Evolutionary conservation across 2,797 vertebrate genomes (phyloP).

Genomic region (Cossypha heuglini): DNA sequence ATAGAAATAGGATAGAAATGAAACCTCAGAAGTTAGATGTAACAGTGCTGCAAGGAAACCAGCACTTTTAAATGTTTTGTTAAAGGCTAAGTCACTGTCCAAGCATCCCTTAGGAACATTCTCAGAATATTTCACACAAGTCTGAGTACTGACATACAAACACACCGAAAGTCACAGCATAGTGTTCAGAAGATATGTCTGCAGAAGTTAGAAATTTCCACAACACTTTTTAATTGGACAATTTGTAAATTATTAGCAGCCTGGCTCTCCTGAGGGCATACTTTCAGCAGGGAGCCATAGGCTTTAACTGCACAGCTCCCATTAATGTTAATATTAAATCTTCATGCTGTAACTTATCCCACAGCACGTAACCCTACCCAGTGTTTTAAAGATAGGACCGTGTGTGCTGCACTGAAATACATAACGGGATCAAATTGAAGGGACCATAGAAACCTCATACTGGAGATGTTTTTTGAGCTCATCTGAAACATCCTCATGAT

Average conservation of each 20-base stretch:
- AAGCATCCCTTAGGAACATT: neutral
- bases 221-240: neutral
- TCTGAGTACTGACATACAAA: neutral
- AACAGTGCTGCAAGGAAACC: neutral
- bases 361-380: constrained; percentile 16
- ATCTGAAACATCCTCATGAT: neutral
- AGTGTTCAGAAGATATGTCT: neutral
- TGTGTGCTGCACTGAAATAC: constrained; percentile 11
- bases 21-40: neutral
- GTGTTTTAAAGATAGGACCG: constrained; percentile 48
- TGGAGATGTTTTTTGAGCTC: neutral
- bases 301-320: neutral
- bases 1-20: neutral
- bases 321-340: constrained; percentile 26
- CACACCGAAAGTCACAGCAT: neutral
- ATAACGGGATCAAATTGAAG: neutral
- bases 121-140: neutral
- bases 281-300: neutral
- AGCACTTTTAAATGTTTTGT: neutral
- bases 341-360: constrained; percentile 25
- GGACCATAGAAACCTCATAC: neutral
- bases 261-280: neutral
- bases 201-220: neutral
- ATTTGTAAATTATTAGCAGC: constrained; percentile 14
- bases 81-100: neutral